Percentiles rank a stretch among this genome's conserved stretches.
Evolutionary conservation across 2,113 vertebrate species (phyloP).

Genomic region (Ceyx melanurus): DNA sequence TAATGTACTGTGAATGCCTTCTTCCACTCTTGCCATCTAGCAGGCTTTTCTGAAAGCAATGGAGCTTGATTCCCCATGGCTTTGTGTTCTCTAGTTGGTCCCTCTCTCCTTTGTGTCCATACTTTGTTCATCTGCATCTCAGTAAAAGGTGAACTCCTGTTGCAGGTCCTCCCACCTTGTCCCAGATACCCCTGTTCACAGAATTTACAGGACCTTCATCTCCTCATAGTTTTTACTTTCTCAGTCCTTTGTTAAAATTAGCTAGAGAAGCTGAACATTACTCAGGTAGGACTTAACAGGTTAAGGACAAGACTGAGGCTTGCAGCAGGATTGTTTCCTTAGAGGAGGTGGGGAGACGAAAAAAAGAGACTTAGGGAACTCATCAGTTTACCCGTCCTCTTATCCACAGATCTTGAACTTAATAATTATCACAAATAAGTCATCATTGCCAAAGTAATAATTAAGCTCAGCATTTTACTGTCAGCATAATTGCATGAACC

Average conservation of each 20-base stretch:
- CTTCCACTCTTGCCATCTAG: neutral
- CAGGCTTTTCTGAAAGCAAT: neutral
- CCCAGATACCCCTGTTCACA: neutral
- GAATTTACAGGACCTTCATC: neutral
- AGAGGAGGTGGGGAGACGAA: neutral
- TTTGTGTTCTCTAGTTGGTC: neutral
- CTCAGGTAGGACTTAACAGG: neutral
- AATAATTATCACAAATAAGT: constrained; percentile 3
- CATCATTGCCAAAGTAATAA: neutral
- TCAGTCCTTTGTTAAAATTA: neutral
- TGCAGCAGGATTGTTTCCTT: neutral
- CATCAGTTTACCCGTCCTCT: neutral
- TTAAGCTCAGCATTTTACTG: constrained; percentile 9
- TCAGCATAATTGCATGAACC: neutral
- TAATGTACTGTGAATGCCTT: neutral
- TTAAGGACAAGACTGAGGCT: neutral
- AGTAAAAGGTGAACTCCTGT: neutral
- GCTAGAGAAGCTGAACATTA: neutral
- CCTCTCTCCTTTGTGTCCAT: neutral
- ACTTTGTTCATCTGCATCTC: neutral
- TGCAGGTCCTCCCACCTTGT: neutral
- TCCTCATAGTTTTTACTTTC: neutral
- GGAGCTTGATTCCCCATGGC: neutral
- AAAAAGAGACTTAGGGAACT: neutral
- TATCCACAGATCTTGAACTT: neutral